Percentiles rank a stretch among this genome's conserved stretches.
Evolutionary conservation across 2,888 invertebrate genomes (phyloP).

Genomic region (Drosophila demipolita): DNA sequence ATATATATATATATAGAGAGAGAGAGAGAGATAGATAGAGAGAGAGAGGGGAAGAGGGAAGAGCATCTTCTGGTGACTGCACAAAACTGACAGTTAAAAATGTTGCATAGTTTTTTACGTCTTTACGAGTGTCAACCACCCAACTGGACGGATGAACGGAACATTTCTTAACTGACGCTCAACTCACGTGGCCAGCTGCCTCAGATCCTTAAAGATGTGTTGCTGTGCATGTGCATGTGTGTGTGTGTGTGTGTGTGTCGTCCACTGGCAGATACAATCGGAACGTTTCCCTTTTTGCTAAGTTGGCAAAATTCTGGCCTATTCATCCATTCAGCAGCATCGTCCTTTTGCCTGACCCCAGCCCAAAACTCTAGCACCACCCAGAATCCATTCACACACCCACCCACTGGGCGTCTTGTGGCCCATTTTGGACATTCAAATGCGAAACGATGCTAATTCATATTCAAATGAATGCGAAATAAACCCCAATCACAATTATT

Average conservation of each 20-base stretch:
- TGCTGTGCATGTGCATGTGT: constrained; percentile 13
- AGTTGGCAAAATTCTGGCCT: constrained; percentile 79
- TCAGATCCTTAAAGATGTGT: constrained; percentile 53
- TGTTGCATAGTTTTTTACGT: constrained; percentile 78
- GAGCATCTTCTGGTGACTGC: constrained; percentile 58
- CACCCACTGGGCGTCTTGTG: constrained; percentile 26
- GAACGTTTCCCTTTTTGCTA: constrained; percentile 74
- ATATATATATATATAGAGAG: background rate
- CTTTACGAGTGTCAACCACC: constrained; percentile 79
- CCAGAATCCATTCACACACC: constrained; percentile 3
- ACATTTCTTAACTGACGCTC: constrained; percentile 37
- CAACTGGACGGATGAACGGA: constrained; percentile 37
- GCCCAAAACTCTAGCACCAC: constrained; percentile 8
- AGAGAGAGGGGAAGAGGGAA: background rate
- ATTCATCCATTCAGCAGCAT: constrained; percentile 53
- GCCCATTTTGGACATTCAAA: constrained; percentile 62
- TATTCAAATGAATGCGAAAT: constrained; percentile 82
- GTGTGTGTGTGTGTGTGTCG: constrained; percentile 36
- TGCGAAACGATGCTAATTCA: constrained; percentile 81
- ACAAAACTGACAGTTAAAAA: constrained; percentile 77
- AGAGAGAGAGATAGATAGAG: background rate
- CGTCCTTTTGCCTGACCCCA: constrained; percentile 56
- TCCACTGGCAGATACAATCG: constrained; percentile 70
- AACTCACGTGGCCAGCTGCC: constrained; percentile 65
- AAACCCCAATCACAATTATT: constrained; percentile 83